Conservation (phyloP, 2,113 vertebrate genomes). For the Cheirogaleus medius region DNA sequence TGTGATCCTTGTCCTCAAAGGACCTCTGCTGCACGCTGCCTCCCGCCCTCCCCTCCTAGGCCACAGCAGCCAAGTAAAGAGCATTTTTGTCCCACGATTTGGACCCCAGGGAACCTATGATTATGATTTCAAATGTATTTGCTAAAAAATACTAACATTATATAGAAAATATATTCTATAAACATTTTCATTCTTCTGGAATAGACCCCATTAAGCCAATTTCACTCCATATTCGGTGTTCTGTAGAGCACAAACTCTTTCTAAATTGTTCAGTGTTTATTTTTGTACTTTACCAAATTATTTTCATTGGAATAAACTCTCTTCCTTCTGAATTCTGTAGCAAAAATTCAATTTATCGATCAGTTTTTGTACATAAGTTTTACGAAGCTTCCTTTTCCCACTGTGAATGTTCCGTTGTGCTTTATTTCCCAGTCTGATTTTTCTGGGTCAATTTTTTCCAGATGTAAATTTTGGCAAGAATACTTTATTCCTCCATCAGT, state of each 20-base stretch:
- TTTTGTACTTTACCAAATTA: not conserved
- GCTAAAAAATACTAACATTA: not conserved
- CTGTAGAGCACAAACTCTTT: not conserved
- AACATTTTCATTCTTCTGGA: not conserved
- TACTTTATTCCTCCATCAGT: constrained; percentile 3
- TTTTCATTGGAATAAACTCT: constrained; percentile 13
- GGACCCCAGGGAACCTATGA: not conserved
- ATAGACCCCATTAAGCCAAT: not conserved
- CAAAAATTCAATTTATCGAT: not conserved
- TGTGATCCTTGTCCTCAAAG: not conserved
- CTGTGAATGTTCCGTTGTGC: not conserved
- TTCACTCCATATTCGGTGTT: not conserved
- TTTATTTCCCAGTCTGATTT: not conserved
- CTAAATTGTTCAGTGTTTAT: not conserved
- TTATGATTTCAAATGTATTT: constrained; percentile 38
- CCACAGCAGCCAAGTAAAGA: not conserved
- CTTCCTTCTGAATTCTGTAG: constrained; percentile 8
- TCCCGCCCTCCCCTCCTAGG: not conserved
- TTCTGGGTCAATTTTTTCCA: not conserved
- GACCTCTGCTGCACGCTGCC: not conserved
- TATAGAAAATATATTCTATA: not conserved
- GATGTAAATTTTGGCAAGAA: not conserved
- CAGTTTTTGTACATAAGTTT: not conserved
- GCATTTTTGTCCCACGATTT: not conserved
- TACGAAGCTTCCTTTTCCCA: not conserved